These are phyloP conservation scores for Capreolus pygargus DNA, from an alignment of 2,113 vertebrate species.

Conservation along the genomic window DNA sequence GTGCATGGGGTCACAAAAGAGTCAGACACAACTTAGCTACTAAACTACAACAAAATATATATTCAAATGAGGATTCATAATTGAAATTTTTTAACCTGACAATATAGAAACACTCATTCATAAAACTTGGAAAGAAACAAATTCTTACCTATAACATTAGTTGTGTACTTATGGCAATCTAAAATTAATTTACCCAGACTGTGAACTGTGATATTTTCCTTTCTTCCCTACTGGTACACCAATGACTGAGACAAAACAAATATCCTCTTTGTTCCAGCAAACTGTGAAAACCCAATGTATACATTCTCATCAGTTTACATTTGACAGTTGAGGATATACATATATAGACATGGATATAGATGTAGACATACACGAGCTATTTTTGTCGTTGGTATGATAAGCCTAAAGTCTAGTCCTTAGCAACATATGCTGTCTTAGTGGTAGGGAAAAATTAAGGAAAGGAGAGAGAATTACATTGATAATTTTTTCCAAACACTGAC, in stretches of 20 bases:
- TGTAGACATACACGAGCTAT: not conserved
- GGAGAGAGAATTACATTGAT: not conserved
- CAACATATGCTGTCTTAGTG: not conserved
- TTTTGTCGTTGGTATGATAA: not conserved
- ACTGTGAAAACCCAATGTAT: not conserved
- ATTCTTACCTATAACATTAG: not conserved
- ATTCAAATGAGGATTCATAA: not conserved
- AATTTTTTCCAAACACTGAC: not conserved
- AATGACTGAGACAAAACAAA: conserved; percentile 17
- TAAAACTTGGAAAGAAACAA: not conserved
- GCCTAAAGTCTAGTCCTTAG: not conserved
- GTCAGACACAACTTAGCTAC: not conserved
- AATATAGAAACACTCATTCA: conserved; percentile 24
- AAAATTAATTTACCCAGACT: not conserved
- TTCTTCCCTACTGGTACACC: not conserved
- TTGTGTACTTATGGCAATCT: not conserved
- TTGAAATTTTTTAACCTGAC: not conserved
- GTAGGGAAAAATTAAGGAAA: not conserved
- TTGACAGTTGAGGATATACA: not conserved
- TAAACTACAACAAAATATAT: not conserved
- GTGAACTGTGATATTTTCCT: not conserved
- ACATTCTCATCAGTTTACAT: not conserved
- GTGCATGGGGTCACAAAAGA: not conserved
- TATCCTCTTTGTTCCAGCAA: conserved; percentile 12
- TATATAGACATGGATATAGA: not conserved